Evolutionary conservation across 2,113 vertebrate species (phyloP), one percentile per base, ranked within the genome.

Genomic region (Salvelinus namaycush): DNA sequence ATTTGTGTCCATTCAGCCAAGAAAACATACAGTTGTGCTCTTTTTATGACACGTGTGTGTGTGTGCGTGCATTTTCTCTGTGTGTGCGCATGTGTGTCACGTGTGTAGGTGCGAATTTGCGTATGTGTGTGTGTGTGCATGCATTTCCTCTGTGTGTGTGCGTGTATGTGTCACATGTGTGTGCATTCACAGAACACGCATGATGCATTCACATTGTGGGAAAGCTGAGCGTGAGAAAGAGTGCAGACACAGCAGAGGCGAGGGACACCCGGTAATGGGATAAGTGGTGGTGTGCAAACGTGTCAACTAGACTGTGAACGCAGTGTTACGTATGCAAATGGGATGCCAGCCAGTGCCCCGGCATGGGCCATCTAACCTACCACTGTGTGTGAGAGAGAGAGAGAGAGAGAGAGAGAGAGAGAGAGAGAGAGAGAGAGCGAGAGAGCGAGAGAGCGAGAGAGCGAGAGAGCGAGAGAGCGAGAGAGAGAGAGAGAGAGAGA

Each of bases 231-330:
- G 75, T 74, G 11, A 74, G 81, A 79, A 81, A 83, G 74, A 88
- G 75, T 87, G 87, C 82, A 70, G 83, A 91, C 81, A 75, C 87
- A 86, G 86, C 84, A 88, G 87, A 89, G 31, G 31, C 31, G 31
- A 34, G 31, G 31, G 85, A 88, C 83, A 84, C 82, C 29, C 75
- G 48, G 82, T 91, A 91, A 91, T 91, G 85, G 87, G 86, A 86
- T 91, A 93, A 91, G 86, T 88, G 89, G 90, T 74, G 68, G 85
- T 78, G 87, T 90, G 85, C 89, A 91, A 89, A 91, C 84, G 89
- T 89, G 88, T 83, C 88, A 91, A 89, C 81, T 86, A 79, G 85
- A 89, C 88, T 89, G 85, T 91, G 88, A 91, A 91, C 72, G 62
- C 49, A 79, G 76, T 87, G 88, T 89, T 87, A 87, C 79, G 29